phyloP scores from a whole-genome alignment of 1,140 invertebrate genomes.

The Caerostris extrusa region DNA sequence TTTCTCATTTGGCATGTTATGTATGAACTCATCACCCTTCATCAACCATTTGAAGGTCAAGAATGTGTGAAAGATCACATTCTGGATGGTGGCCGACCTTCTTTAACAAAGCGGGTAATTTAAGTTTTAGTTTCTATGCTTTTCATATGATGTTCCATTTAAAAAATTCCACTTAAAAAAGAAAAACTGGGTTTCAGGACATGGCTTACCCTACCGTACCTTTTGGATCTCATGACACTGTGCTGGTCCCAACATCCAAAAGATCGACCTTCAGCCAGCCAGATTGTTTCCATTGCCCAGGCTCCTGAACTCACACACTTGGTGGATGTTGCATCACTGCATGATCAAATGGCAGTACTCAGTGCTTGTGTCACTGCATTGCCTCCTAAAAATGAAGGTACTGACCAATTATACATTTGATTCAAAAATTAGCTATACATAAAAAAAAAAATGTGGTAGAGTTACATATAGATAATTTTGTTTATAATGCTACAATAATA shows the following conservation, averaged over 20 bases:
- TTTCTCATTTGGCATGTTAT: constrained; percentile 99
- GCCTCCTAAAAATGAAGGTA: constrained; percentile 71
- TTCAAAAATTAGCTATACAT: too few relatives aligned
- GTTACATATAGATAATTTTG: too few relatives aligned
- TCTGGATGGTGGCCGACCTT: constrained; percentile 94
- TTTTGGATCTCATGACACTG: constrained; percentile 96
- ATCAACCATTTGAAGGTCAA: constrained; percentile 96
- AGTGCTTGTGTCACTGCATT: constrained; percentile 77
- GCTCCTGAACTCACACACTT: constrained; percentile 96
- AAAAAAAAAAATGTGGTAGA: too few relatives aligned
- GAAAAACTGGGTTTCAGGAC: constrained; percentile 80
- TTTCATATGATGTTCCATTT: not conserved
- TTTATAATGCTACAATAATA: too few relatives aligned
- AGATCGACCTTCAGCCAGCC: constrained; percentile 93
- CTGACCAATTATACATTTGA: not conserved
- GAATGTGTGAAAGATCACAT: constrained; percentile 98
- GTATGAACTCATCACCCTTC: constrained; percentile 96
- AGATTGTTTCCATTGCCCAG: constrained; percentile 94
- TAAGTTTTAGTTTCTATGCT: not conserved
- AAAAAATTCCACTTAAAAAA: not conserved
- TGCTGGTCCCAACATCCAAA: constrained; percentile 96
- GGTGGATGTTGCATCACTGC: constrained; percentile 87
- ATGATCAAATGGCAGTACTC: constrained; percentile 80
- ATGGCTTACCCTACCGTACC: constrained; percentile 91
- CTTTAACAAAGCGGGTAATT: constrained; percentile 89